A percentile compares a stretch with the other conserved stretches of the same genome.
Conservation (phyloP, 2,797 vertebrate genomes). For the Sebastes vulpes region DNA sequence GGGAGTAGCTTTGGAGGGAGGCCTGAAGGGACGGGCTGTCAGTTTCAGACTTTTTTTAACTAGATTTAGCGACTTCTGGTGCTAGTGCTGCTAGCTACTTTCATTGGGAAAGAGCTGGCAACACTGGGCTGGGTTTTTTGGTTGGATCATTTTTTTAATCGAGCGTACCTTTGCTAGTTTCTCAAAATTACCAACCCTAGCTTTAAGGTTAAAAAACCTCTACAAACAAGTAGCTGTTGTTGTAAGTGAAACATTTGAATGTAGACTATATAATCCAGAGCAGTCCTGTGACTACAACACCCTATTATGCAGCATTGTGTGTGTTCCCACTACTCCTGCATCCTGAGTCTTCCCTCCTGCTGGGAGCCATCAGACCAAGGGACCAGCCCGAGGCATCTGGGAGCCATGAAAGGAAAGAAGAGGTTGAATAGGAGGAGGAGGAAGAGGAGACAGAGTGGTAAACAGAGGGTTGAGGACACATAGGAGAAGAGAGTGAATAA, state of each 20-base stretch:
- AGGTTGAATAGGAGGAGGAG: slow-evolving; percentile 19
- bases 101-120: background rate
- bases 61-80: background rate
- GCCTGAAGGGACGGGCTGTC: too few species aligned
- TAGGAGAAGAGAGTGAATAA: background rate
- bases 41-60: background rate
- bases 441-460: slow-evolving; percentile 1
- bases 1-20: too few species aligned
- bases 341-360: slow-evolving; percentile 72
- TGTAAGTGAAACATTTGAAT: slow-evolving; percentile 5
- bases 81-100: background rate
- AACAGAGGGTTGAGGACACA: background rate
- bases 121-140: background rate
- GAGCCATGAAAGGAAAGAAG: slow-evolving; percentile 55
- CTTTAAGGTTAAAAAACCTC: background rate
- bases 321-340: slow-evolving; percentile 44
- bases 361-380: slow-evolving; percentile 89
- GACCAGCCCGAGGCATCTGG: slow-evolving; percentile 83
- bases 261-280: slow-evolving; percentile 15
- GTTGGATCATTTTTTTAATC: background rate
- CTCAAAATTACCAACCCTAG: background rate
- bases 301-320: slow-evolving; percentile 44
- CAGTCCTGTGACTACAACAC: slow-evolving; percentile 27
- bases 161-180: background rate
- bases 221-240: background rate